Percentiles rank a stretch among this genome's conserved stretches.
phyloP scores from a whole-genome alignment of 2,113 vertebrate species.

The Benitochromis conjunctus region DNA sequence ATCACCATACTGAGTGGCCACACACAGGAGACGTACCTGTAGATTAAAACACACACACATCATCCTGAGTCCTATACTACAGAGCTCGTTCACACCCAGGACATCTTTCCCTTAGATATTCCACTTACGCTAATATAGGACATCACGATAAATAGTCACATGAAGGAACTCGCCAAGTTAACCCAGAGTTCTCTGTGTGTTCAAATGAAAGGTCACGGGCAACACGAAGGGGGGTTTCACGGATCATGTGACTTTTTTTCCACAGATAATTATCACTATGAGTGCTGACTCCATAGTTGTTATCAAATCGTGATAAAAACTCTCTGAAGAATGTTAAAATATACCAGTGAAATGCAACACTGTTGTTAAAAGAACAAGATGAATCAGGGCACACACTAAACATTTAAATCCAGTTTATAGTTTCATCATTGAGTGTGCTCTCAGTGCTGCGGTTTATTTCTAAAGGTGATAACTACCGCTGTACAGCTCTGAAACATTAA shows the following conservation, averaged over 20 bases:
- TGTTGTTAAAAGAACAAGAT: not conserved
- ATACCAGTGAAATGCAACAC: not conserved
- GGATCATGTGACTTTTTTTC: not conserved
- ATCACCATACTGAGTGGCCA: slow-evolving; percentile 82
- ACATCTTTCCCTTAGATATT: not conserved
- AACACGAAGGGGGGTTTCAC: not conserved
- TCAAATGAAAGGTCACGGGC: not conserved
- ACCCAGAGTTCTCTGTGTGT: not conserved
- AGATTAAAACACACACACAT: not conserved
- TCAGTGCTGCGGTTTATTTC: not conserved
- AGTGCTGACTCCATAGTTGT: rapidly evolving
- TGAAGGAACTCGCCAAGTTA: not conserved
- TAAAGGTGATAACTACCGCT: not conserved
- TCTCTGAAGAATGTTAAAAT: not conserved
- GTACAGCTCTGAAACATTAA: not conserved
- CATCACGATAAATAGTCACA: not conserved
- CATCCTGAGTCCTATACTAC: too few relatives aligned
- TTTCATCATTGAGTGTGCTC: rapidly evolving
- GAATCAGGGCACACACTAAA: not conserved
- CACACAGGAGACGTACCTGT: slow-evolving; percentile 69
- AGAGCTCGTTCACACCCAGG: not conserved
- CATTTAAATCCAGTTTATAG: not conserved
- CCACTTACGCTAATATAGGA: rapidly evolving
- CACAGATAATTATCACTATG: not conserved
- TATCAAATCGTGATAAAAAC: not conserved